Base-by-base conservation (phyloP, 2,888 invertebrate species). In the Lysandra coridon region DNA sequence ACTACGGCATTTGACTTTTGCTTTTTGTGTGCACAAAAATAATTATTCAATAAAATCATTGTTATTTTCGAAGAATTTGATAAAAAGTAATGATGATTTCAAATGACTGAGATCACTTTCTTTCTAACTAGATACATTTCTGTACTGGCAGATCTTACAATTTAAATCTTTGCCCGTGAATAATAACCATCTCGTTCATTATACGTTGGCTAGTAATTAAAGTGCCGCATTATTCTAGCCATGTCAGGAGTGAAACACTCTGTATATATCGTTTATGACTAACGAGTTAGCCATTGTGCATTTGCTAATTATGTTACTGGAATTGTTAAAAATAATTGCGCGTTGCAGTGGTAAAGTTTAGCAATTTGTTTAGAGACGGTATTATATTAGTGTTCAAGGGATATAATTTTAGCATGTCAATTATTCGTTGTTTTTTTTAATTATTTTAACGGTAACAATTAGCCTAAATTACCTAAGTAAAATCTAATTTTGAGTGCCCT, bases 111-210 rank as follows among this genome's bases (percentile, higher is more conserved):
- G 57, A 17, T 57, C 0, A 57, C 12, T 17, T 53, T 17, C 4
- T 17, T 57, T 57, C 57, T 3, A 1, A 57, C 4, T 57, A 3
- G 57, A 57, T 12, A 57, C 12, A 57, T 17, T 57, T 57, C 57
- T 4, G 57, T 57, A 14, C 17, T 57, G 17, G 57, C 57, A 17
- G 17, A 57, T 57, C 57, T 57, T 17, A 57, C 17, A 17, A 57
- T 57, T 57, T 57, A 57, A 57, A 17, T 57, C 57, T 17, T 4
- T 57, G 57, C 4, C 17, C 57, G 14, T 86, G 85, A 87, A 94
- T 93, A 88, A 90, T 89, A 90, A 88, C 88, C 86, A 82, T 87
- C 85, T 91, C 85, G 88, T 93, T 93, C 93, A 94, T 94, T 92
- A 89, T 86, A 84, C 82, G 83, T 83, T 81, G 81, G 86, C 83